Conservation (phyloP, 2,113 vertebrate genomes). For the Elephas maximus region DNA sequence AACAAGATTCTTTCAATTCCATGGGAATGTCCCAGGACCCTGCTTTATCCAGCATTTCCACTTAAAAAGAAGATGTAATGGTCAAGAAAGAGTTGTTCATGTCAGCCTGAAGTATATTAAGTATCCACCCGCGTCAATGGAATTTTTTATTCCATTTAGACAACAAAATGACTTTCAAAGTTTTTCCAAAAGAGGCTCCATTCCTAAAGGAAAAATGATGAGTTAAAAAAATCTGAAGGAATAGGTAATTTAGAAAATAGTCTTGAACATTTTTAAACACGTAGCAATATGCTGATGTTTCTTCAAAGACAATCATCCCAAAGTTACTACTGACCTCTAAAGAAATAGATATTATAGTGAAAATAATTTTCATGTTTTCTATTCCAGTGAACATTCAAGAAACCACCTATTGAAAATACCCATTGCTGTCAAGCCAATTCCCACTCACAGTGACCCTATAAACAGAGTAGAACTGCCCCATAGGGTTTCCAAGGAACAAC, state of each 20-base stretch:
- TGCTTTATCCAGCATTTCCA: neutral
- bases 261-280: conserved; percentile 27
- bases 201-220: conserved; percentile 27
- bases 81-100: neutral
- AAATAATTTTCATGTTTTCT: neutral
- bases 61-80: neutral
- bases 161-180: neutral
- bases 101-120: neutral
- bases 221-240: neutral
- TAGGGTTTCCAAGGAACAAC: too few species aligned
- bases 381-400: neutral
- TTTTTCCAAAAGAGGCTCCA: neutral
- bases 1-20: neutral
- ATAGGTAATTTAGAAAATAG: neutral
- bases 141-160: neutral
- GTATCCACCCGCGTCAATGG: neutral
- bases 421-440: too few species aligned
- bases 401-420: neutral
- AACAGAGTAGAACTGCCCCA: too few species aligned
- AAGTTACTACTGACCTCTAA: neutral
- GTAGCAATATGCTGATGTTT: neutral
- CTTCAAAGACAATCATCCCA: neutral
- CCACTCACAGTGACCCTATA: too few species aligned
- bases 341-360: neutral
- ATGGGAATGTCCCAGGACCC: neutral